Evolutionary conservation across 1,140 invertebrate genomes (phyloP).

Genomic region (Mizuhopecten yessoensis): DNA sequence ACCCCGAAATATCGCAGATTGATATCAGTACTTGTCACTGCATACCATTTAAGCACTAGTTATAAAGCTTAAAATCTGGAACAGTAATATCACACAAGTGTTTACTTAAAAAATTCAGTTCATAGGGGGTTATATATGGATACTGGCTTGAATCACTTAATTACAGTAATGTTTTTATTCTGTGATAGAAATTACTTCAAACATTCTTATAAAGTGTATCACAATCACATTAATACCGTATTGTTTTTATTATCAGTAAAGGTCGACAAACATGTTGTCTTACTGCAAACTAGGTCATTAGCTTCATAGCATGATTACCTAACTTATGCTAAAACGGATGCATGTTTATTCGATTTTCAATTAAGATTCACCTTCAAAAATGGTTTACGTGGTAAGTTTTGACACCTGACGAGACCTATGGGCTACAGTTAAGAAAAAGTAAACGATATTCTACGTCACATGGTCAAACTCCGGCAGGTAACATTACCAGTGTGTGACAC

Average conservation of each 20-base stretch:
- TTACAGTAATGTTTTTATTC: too few relatives aligned
- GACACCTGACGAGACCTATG: constrained; percentile 24
- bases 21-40: too few relatives aligned
- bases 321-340: neutral
- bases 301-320: neutral
- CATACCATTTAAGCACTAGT: too few relatives aligned
- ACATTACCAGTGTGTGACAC: neutral
- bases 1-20: too few relatives aligned
- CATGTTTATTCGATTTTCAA: constrained; percentile 27
- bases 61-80: too few relatives aligned
- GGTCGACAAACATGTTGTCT: neutral
- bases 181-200: too few relatives aligned
- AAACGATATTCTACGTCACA: constrained; percentile 33
- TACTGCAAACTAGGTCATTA: neutral
- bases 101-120: too few relatives aligned
- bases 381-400: neutral
- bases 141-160: too few relatives aligned
- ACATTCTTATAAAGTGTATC: neutral
- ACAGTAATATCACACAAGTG: too few relatives aligned
- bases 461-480: neutral
- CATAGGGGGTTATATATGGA: too few relatives aligned
- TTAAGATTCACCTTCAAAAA: constrained; percentile 21
- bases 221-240: neutral
- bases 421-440: neutral
- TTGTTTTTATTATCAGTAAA: neutral